phyloP scores from a whole-genome alignment of 2,797 vertebrate genomes.

The Phalloptychus januarius region DNA sequence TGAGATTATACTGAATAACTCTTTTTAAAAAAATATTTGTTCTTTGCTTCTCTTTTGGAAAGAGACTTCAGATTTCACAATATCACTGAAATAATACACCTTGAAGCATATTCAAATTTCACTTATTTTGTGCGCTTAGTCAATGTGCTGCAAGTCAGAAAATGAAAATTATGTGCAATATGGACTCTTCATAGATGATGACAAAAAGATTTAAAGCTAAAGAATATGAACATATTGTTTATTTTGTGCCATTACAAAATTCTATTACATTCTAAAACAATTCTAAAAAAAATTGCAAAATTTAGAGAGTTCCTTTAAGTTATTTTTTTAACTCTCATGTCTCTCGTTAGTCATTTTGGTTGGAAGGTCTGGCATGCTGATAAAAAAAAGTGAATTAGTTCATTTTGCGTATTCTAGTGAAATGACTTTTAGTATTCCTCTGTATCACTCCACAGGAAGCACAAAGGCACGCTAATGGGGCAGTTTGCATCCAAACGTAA shows the following conservation, averaged over 20 bases:
- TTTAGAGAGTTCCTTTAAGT: neutral
- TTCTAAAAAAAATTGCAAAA: too few species aligned
- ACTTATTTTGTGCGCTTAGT: neutral
- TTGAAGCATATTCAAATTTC: neutral
- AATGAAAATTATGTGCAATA: neutral
- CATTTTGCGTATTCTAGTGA: neutral
- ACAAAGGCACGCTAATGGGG: constrained; percentile 58
- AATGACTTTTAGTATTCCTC: too few species aligned
- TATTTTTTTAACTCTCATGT: neutral
- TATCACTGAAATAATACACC: neutral
- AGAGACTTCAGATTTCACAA: neutral
- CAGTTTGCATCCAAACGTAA: constrained; percentile 54
- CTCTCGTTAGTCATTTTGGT: neutral
- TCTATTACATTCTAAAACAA: neutral
- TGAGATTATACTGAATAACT: accelerated
- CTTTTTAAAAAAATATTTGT: neutral
- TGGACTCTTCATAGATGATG: neutral
- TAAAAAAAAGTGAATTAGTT: neutral
- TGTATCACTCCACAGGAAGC: neutral
- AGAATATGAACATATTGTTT: neutral
- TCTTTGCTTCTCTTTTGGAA: neutral
- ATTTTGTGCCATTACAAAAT: neutral
- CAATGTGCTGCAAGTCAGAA: too few species aligned
- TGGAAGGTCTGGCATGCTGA: too few species aligned
- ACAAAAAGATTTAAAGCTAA: neutral